Evolutionary conservation across 2,888 invertebrate species (phyloP), one percentile per base, ranked within the genome.

Genomic region (Tetranychus truncatus): DNA sequence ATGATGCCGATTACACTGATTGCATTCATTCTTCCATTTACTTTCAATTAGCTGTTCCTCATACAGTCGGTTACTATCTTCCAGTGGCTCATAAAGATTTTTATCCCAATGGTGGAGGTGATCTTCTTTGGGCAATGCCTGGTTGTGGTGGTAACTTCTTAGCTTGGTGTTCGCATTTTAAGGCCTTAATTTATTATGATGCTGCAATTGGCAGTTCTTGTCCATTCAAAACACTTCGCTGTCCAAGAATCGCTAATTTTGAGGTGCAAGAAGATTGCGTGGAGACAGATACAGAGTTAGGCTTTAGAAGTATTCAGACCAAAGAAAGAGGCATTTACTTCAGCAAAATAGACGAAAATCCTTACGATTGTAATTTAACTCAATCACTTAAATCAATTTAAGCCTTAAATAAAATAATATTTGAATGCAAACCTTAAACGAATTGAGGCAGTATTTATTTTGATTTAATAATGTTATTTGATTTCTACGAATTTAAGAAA

Each of bases 311-410:
- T 20, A 24, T 24, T 69, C 20, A 20, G n/a, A 69, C 7, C 6
- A 69, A 21, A n/a, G 69, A 69, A 24, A 69, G 34, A 8, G 69
- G 69, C 5, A 69, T 69, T 24, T 69, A 69, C 69, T 69, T 69
- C 34, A 20, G 11, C 4, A n/a, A 21, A 69, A 9, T 69, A 20
- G 69, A 20, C 20, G 21, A 24, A 4, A 69, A 69, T 69, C 69
- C 69, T 21, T 69, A 69, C 20, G 20, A 20, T 11, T 69, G 69
- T 69, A 20, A 69, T 21, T 6, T 15, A 9, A 55, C 55, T 55
- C 34, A 34, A 34, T 34, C 34, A 34, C 34, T 34, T 5, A 34
- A 34, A 34, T 34, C 34, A 34, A 34, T 34, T 34, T 34, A 34
- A 34, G 34, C 24, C 34, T 34, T 34, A 5, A 34, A 34, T 34